phyloP scores from a whole-genome alignment of 1,140 invertebrate species.

The Mamestra configurata region DNA sequence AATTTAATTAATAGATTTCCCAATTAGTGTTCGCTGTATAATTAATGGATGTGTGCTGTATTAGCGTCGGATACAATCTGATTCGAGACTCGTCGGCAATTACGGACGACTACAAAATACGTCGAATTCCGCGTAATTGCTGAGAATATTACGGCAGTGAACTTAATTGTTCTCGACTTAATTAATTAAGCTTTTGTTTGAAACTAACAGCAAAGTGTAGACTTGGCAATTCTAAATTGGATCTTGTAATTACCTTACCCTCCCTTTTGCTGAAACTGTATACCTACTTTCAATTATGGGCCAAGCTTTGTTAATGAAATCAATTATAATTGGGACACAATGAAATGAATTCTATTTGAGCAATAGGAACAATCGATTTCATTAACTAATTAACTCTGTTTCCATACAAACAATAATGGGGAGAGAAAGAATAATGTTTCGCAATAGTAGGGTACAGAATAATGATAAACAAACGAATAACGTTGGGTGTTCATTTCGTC shows the following conservation, averaged over 20 bases:
- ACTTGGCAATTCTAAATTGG: conserved; percentile 88
- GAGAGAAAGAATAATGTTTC: conserved; percentile 36
- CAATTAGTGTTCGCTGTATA: conserved; percentile 83
- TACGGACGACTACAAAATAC: conserved; percentile 85
- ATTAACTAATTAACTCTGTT: conserved; percentile 67
- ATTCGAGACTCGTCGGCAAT: conserved; percentile 83
- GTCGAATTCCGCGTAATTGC: conserved; percentile 86
- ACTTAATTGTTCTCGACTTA: conserved; percentile 88
- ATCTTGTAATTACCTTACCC: conserved; percentile 88
- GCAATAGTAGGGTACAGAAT: conserved; percentile 16
- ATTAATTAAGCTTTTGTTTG: conserved; percentile 88
- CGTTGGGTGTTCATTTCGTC: conserved; percentile 40
- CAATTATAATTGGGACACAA: conserved; percentile 85
- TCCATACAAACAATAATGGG: conserved; percentile 41
- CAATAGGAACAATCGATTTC: conserved; percentile 62
- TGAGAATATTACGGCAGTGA: conserved; percentile 87
- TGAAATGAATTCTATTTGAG: conserved; percentile 72
- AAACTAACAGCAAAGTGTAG: conserved; percentile 88
- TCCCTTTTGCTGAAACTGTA: conserved; percentile 85
- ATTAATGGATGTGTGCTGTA: conserved; percentile 84
- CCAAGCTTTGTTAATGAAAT: conserved; percentile 85
- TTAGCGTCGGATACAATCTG: conserved; percentile 84
- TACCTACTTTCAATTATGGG: conserved; percentile 87
- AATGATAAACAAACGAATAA: conserved; percentile 46
- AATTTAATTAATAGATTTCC: conserved; percentile 82